phyloP scores from a whole-genome alignment of 2,888 invertebrate species.

The Temnothorax unifasciatus region DNA sequence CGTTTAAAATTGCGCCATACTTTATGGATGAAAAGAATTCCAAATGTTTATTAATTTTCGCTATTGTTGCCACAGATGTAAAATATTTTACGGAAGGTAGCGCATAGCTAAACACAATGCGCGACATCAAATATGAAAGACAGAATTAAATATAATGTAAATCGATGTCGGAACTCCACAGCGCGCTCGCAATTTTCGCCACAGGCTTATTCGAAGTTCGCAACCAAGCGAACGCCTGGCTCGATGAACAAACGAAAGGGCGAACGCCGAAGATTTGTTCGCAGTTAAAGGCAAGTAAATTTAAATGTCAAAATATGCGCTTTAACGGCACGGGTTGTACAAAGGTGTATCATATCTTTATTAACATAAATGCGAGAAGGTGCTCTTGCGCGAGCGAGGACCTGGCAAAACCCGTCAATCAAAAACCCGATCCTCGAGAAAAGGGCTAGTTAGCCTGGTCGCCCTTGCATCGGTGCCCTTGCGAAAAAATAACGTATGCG shows the following conservation, averaged over 20 bases:
- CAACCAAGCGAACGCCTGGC: slow-evolving; percentile 9
- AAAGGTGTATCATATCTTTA: slow-evolving; percentile 83
- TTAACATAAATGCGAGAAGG: slow-evolving; percentile 84
- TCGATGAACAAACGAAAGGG: slow-evolving; percentile 41
- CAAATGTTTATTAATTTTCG: slow-evolving; percentile 8
- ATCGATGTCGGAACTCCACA: slow-evolving; percentile 1
- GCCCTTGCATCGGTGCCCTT: slow-evolving; percentile 62
- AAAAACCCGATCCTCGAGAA: slow-evolving; percentile 82
- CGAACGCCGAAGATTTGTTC: slow-evolving; percentile 61
- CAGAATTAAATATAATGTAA: slow-evolving; percentile 27
- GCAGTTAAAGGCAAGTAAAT: slow-evolving; percentile 72
- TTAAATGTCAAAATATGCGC: slow-evolving; percentile 85
- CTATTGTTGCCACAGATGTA: neutral
- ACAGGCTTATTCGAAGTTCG: neutral
- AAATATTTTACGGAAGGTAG: slow-evolving; percentile 24
- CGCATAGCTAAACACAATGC: slow-evolving; percentile 16
- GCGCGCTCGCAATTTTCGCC: neutral
- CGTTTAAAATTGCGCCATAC: neutral
- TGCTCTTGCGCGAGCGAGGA: slow-evolving; percentile 64
- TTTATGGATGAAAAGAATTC: neutral
- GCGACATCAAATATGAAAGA: slow-evolving; percentile 24
- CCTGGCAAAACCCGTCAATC: slow-evolving; percentile 82
- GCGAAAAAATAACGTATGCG: slow-evolving; percentile 59
- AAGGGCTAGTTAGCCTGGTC: slow-evolving; percentile 80
- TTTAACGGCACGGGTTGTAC: slow-evolving; percentile 74